phyloP scores from a whole-genome alignment of 2,888 invertebrate species.

The Apamea monoglypha region DNA sequence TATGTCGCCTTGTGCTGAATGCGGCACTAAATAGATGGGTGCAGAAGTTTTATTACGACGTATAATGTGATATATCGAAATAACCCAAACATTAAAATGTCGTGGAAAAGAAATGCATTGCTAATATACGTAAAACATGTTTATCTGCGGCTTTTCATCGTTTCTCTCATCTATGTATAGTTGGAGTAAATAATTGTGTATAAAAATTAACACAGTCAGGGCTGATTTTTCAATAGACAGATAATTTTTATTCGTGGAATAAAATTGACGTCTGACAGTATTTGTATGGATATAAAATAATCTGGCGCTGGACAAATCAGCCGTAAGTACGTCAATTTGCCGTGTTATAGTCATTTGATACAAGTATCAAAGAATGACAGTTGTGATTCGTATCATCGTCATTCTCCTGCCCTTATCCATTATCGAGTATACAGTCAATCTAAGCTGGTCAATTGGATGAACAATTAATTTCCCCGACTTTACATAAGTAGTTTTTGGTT shows the following conservation, averaged over 20 bases:
- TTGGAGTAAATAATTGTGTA: background rate
- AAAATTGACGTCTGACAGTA: no score
- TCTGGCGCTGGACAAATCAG: no score
- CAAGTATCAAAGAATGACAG: no score
- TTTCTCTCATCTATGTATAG: background rate
- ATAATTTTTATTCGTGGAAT: no score
- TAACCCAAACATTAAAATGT: background rate
- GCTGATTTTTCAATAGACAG: no score
- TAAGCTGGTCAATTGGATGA: background rate
- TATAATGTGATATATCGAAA: background rate
- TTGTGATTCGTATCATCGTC: no score
- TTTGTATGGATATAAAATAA: no score
- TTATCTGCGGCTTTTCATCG: background rate
- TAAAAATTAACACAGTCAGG: no score
- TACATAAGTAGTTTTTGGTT: background rate
- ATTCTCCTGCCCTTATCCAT: no score
- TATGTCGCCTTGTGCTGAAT: constrained; percentile 42
- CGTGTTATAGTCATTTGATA: no score
- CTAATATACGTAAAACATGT: background rate
- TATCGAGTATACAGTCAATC: background rate
- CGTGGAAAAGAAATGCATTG: background rate
- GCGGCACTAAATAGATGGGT: constrained; percentile 12
- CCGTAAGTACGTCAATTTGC: no score
- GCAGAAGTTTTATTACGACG: constrained; percentile 43
- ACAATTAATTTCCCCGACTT: background rate